These are phyloP conservation scores for Sciurus vulgaris DNA, from an alignment of 2,797 vertebrate genomes.

Conservation along the genomic window DNA sequence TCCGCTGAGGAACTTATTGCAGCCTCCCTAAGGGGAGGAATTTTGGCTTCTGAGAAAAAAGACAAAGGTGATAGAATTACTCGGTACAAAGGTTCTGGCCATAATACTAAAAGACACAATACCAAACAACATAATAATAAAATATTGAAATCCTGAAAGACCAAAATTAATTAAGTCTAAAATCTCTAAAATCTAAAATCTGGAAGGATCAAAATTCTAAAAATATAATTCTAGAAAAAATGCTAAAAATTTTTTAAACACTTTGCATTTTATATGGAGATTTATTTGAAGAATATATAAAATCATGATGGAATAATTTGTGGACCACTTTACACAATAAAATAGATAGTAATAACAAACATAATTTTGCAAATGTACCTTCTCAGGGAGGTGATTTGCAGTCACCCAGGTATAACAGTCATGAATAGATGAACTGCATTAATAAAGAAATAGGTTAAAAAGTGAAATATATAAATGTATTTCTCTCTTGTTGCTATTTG, in stretches of 20 bases:
- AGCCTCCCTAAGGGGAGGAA: neutral
- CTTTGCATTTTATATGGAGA: neutral
- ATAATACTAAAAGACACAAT: neutral
- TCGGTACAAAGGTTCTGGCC: too few relatives aligned
- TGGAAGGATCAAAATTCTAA: neutral
- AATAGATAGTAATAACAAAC: too few relatives aligned
- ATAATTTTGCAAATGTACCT: too few relatives aligned
- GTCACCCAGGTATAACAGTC: too few relatives aligned
- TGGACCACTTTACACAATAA: too few relatives aligned
- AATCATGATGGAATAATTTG: too few relatives aligned
- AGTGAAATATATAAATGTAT: too few relatives aligned
- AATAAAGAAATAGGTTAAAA: neutral
- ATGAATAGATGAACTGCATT: neutral
- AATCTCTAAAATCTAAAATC: neutral
- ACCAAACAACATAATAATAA: too few relatives aligned
- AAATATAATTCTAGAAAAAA: neutral
- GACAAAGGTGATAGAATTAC: too few relatives aligned
- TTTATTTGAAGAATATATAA: neutral
- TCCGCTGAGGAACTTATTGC: too few relatives aligned
- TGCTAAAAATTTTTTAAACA: neutral
- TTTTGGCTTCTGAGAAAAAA: neutral
- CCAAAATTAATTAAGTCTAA: neutral
- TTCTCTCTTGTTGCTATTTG: too few relatives aligned
- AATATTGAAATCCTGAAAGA: neutral
- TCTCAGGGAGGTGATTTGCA: neutral